Base-by-base conservation (phyloP, 1,140 invertebrate genomes). In the Drosophila tristis region DNA sequence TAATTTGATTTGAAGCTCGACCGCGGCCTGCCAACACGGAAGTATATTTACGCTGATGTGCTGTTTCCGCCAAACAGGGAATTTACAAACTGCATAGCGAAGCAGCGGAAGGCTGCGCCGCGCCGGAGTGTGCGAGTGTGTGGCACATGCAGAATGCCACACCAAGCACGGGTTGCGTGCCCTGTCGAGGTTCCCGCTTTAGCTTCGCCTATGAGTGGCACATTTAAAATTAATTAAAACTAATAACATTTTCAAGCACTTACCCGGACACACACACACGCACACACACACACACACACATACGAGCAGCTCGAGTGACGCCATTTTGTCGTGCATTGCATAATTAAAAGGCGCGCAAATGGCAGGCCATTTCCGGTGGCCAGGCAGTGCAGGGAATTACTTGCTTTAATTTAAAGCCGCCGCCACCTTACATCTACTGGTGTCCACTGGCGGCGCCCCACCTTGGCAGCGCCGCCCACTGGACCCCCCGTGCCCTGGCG, bases 221-320 rank as follows among this genome's bases (percentile, higher is more conserved):
- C 78, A 74, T 86, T 78, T 71, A 47, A 74, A 86, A 78, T 81
- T 78, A 78, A 86, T 86, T 81, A 86, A 86, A 74, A 66, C 78
- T 86, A 80, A 78, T 78, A 78, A 78, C 75, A 74, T 78, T 77
- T 74, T 80, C 48, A 70, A 74, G 74, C 72, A 71, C 57, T 49
- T 61, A 60, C 43, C 44, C 26, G 29, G 48, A 79, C 70, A 56
- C 44, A 51, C 42, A 56, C 45, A 42, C 43, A 47, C 48, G 44
- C 29, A 35, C 26, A 43, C 11, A 48, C 42, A 43, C 29, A 31
- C 29, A 9, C 3, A 31, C 23, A 25, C 23, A 4, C 23, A 25
- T 25, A 25, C 23, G 31, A 8, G 29, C 26, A 26, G 43, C 59
- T 55, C 20, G 35, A 67, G 71, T 74, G 60, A 58, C 74, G 74